These are phyloP conservation scores for Luidia sarsii DNA, from an alignment of 53 echinoderm and acorn worm species.

Conservation along the genomic window DNA sequence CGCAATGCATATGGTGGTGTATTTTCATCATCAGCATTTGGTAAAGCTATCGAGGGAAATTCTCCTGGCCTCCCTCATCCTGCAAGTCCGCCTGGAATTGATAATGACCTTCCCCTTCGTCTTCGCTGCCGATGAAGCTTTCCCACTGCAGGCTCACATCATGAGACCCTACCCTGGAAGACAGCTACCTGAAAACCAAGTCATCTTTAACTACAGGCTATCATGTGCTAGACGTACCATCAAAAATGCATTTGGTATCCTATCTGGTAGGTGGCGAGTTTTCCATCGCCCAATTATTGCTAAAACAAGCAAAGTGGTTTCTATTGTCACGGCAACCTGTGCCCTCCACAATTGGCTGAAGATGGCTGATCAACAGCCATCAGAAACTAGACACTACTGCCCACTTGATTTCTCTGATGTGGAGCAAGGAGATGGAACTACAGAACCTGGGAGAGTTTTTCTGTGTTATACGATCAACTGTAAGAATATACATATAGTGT, in stretches of 20 bases:
- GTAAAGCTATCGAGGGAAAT: background rate
- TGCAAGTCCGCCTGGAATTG: background rate
- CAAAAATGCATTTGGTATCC: constrained; percentile 42
- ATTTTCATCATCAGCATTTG: constrained; percentile 9
- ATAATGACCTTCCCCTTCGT: background rate
- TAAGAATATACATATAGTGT: too few relatives aligned
- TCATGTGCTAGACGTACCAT: constrained; percentile 32
- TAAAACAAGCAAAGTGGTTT: background rate
- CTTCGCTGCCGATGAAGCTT: constrained; percentile 45
- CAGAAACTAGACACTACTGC: background rate
- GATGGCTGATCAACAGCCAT: background rate
- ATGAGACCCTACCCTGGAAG: constrained; percentile 35
- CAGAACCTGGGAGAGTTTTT: background rate
- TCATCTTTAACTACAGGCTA: constrained; percentile 36
- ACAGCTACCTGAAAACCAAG: constrained; percentile 9
- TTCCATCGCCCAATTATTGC: constrained; percentile 15
- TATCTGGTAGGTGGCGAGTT: constrained; percentile 22
- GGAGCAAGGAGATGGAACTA: background rate
- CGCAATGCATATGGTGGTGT: constrained; percentile 26
- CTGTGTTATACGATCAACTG: too few relatives aligned
- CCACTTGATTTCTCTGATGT: background rate
- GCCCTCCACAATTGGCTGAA: constrained; percentile 50
- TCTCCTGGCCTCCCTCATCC: constrained; percentile 2
- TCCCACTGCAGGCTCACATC: constrained; percentile 33
- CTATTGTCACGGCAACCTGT: constrained; percentile 16